These are phyloP conservation scores for Catharus ustulatus DNA, from an alignment of 2,797 vertebrate genomes.

Conservation along the genomic window DNA sequence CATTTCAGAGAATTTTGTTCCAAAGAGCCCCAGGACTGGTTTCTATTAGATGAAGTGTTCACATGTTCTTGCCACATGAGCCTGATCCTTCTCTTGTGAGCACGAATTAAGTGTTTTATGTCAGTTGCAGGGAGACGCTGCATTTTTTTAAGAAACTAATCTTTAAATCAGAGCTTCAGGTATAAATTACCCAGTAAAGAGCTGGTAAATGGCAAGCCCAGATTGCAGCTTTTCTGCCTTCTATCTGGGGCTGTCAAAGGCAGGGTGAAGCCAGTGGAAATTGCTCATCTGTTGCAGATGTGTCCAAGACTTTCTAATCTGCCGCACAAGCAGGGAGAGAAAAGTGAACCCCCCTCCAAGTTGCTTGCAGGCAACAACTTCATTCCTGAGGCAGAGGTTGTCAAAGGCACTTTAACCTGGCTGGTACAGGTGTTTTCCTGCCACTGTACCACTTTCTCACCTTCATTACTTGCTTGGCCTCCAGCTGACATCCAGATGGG, in stretches of 20 bases:
- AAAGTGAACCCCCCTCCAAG: neutral
- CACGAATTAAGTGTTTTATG: neutral
- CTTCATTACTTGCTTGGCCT: neutral
- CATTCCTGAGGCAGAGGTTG: neutral
- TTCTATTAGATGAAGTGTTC: neutral
- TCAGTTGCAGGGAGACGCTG: neutral
- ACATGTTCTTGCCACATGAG: neutral
- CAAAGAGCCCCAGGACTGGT: neutral
- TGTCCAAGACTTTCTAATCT: neutral
- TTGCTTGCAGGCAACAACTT: fast-evolving
- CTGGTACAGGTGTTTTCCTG: neutral
- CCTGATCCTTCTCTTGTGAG: neutral
- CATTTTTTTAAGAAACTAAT: neutral
- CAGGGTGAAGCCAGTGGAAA: neutral
- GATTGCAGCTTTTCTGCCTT: neutral
- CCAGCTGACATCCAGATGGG: neutral
- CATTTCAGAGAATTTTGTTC: neutral
- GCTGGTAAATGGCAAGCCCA: neutral
- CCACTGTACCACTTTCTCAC: neutral
- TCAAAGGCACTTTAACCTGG: neutral
- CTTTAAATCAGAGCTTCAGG: neutral
- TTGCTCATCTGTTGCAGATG: fast-evolving
- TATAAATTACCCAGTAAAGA: neutral
- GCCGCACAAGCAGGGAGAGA: neutral
- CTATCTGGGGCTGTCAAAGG: fast-evolving